phyloP scores from a whole-genome alignment of 2,113 vertebrate species.

The Aythya baeri region DNA sequence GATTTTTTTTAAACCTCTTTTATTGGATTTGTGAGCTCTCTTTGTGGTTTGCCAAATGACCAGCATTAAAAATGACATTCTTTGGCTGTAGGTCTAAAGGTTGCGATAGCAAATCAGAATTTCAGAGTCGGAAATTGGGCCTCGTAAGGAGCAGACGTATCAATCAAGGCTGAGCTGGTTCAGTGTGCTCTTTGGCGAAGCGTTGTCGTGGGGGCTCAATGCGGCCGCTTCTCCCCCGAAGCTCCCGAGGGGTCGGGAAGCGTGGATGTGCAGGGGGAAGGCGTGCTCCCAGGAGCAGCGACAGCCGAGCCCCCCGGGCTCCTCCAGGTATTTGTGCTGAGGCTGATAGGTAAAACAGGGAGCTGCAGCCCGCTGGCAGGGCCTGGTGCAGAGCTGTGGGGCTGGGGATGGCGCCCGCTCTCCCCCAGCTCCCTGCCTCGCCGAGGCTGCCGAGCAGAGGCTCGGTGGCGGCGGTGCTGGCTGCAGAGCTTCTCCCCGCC shows the following conservation, averaged over 20 bases:
- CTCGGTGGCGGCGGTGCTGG: rapidly evolving
- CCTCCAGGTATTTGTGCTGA: not conserved
- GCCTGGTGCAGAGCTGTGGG: too few relatives aligned
- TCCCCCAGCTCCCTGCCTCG: not conserved
- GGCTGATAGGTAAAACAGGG: not conserved
- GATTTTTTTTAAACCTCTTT: not conserved
- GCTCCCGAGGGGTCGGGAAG: not conserved
- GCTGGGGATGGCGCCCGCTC: not conserved
- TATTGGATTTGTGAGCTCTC: not conserved
- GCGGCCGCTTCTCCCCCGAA: not conserved
- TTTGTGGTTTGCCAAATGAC: not conserved
- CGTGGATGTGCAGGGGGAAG: not conserved
- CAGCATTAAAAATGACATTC: not conserved
- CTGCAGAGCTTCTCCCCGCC: not conserved
- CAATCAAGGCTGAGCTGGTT: conserved; percentile 20
- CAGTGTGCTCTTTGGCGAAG: not conserved
- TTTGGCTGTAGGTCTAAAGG: not conserved
- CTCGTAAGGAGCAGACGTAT: not conserved
- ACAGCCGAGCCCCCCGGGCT: not conserved
- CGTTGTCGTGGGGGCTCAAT: not conserved
- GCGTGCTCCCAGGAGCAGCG: rapidly evolving
- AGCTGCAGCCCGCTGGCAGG: too few relatives aligned
- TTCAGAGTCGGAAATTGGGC: rapidly evolving
- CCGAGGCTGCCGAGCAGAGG: not conserved
- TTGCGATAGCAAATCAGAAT: not conserved